These are phyloP conservation scores for Euphydryas editha DNA, from an alignment of 2,888 invertebrate genomes.

Conservation along the genomic window DNA sequence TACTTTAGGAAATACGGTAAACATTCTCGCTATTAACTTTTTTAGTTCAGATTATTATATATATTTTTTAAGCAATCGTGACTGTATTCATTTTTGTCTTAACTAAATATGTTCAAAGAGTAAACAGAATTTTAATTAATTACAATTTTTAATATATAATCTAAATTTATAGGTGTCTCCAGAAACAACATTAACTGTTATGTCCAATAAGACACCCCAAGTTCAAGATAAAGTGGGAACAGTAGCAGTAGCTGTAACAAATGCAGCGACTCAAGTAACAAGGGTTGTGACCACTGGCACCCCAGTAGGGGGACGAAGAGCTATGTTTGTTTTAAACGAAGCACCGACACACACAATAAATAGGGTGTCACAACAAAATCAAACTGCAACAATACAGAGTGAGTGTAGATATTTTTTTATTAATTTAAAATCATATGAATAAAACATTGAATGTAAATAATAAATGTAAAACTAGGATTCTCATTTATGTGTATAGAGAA, in stretches of 20 bases:
- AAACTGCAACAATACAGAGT: conserved; percentile 79
- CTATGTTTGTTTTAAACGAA: conserved; percentile 81
- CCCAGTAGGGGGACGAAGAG: conserved; percentile 65
- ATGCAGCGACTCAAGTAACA: conserved; percentile 73
- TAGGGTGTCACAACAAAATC: conserved; percentile 77
- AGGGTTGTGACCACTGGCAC: conserved; percentile 73
- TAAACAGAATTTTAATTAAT: no score
- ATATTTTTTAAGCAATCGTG: not conserved
- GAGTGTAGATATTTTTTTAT: conserved; percentile 46
- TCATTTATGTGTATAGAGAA: no score
- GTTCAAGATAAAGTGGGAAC: conserved; percentile 79
- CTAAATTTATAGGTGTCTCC: conserved; percentile 70
- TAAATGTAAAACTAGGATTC: no score
- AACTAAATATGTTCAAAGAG: not conserved
- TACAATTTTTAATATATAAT: not conserved
- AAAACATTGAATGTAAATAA: no score
- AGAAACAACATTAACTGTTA: conserved; percentile 79
- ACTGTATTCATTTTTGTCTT: not conserved
- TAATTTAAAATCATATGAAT: not conserved
- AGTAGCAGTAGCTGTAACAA: conserved; percentile 70
- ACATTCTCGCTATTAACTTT: conserved; percentile 39
- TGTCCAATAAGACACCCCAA: conserved; percentile 79
- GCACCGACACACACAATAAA: conserved; percentile 70
- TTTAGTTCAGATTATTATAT: not conserved
- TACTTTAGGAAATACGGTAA: conserved; percentile 79